Conservation (phyloP, 1,140 invertebrate species). For the Macrocentrus cingulum region DNA sequence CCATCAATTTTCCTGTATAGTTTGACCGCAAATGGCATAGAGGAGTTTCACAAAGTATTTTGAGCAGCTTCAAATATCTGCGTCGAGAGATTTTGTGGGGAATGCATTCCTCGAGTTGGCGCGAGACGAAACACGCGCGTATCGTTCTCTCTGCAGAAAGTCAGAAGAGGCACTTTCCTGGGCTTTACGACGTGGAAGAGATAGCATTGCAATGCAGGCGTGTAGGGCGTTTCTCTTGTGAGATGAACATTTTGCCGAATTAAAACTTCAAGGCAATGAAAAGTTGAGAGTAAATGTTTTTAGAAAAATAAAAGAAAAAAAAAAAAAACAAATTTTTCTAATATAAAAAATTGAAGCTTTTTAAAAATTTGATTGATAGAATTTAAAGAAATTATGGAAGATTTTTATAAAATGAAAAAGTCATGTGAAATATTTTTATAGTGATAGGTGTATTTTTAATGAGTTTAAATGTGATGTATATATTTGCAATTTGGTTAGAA, state of each 20-base stretch:
- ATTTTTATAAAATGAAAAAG: not conserved
- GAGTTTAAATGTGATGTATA: not conserved
- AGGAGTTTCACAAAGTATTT: no score
- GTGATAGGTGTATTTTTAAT: slow-evolving; percentile 1
- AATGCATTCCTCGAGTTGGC: not conserved
- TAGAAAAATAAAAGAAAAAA: not conserved
- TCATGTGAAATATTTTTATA: not conserved
- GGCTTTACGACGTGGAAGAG: slow-evolving; percentile 13
- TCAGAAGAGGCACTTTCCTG: slow-evolving; percentile 2
- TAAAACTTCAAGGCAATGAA: slow-evolving; percentile 4
- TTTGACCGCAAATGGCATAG: no score
- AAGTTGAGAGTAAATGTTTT: not conserved
- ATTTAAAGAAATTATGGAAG: no score
- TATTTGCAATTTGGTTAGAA: slow-evolving; percentile 1
- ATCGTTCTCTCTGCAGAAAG: not conserved
- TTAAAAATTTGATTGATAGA: no score
- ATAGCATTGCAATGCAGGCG: slow-evolving; percentile 3
- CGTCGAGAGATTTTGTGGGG: no score
- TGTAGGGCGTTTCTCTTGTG: not conserved
- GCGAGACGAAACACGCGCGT: slow-evolving; percentile 13
- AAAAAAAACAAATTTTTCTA: not conserved
- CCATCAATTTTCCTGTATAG: no score
- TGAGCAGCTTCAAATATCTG: no score
- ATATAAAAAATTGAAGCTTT: not conserved
- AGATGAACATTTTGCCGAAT: slow-evolving; percentile 3